Evolutionary conservation across 2,113 vertebrate species (phyloP).

Genomic region (Solenodon paradoxus): DNA sequence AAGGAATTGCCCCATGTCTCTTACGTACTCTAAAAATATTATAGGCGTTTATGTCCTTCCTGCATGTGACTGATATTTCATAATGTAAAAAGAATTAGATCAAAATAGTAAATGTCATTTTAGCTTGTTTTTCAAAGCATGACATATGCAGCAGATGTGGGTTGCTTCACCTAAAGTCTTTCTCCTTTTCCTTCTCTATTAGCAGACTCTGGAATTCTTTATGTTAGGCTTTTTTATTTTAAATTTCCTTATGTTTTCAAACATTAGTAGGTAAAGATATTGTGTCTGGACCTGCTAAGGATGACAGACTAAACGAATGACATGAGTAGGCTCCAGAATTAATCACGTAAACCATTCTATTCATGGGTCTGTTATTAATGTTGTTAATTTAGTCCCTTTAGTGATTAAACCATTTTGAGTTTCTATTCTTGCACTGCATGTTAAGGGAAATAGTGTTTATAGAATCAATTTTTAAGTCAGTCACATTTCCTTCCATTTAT

Average conservation of each 20-base stretch:
- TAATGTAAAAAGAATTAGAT: slow-evolving; percentile 27
- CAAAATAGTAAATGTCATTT: neutral
- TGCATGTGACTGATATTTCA: slow-evolving; percentile 16
- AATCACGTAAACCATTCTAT: neutral
- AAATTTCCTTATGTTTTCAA: slow-evolving; percentile 19
- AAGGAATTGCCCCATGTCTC: neutral
- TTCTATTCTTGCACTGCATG: neutral
- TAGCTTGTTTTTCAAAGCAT: slow-evolving; percentile 35
- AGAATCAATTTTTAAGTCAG: neutral
- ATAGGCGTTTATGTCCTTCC: neutral
- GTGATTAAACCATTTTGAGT: slow-evolving; percentile 1
- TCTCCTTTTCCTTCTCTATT: neutral
- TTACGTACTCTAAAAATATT: neutral
- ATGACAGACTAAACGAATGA: neutral
- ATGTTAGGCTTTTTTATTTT: neutral
- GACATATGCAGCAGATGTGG: neutral
- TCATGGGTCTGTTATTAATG: neutral
- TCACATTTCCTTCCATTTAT: neutral
- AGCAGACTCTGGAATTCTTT: neutral
- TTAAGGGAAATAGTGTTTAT: neutral
- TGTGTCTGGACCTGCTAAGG: neutral
- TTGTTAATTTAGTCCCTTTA: neutral
- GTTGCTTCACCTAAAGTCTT: neutral
- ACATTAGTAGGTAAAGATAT: neutral
- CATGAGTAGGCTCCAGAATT: neutral